Evolutionary conservation across 2,797 vertebrate species (phyloP).

Genomic region (Echiichthys vipera): DNA sequence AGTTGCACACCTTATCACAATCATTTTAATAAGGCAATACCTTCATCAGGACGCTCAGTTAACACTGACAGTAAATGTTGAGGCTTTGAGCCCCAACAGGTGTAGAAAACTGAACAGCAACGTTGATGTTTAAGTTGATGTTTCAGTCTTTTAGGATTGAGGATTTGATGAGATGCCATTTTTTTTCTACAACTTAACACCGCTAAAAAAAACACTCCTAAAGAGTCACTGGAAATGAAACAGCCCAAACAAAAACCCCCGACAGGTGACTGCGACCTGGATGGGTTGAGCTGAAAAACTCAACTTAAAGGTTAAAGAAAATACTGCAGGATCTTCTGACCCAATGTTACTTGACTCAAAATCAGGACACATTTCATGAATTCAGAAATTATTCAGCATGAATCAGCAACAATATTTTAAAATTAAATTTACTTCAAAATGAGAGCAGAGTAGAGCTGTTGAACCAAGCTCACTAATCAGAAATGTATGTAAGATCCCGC

Average conservation of each 20-base stretch:
- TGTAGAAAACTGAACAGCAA: background rate
- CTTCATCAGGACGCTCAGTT: background rate
- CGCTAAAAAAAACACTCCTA: slow-evolving; percentile 22
- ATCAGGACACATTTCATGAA: background rate
- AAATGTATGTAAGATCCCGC: slow-evolving; percentile 42
- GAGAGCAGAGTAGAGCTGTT: slow-evolving; percentile 26
- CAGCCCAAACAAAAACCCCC: slow-evolving; percentile 1
- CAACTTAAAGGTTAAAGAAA: slow-evolving; percentile 13
- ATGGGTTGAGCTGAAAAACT: background rate
- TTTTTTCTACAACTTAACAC: slow-evolving; percentile 26
- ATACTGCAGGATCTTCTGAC: background rate
- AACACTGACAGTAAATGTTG: background rate
- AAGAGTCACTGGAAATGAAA: background rate
- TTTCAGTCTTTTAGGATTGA: slow-evolving; percentile 10
- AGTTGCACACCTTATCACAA: background rate
- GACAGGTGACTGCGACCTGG: background rate
- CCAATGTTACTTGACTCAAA: background rate
- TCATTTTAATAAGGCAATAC: slow-evolving; percentile 8
- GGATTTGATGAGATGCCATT: slow-evolving; percentile 7
- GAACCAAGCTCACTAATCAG: slow-evolving; percentile 34
- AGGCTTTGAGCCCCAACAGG: background rate
- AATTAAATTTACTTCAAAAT: slow-evolving; percentile 60
- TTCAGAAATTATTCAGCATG: slow-evolving; percentile 19
- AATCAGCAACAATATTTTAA: slow-evolving; percentile 30
- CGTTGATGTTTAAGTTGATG: background rate